phyloP scores from a whole-genome alignment of 2,797 vertebrate species.

The Holocentrus rufus region DNA sequence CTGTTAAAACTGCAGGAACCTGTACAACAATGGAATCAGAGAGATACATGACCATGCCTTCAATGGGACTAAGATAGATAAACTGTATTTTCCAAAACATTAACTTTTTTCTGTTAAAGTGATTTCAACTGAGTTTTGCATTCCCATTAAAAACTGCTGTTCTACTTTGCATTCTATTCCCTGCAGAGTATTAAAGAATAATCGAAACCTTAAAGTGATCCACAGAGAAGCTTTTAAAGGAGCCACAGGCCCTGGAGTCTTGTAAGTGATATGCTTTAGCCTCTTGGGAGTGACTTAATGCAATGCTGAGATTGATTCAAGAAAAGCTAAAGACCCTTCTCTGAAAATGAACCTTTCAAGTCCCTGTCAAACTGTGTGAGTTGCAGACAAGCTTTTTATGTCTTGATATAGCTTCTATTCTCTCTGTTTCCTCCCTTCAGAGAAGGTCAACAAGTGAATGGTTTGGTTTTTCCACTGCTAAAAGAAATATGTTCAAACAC shows the following conservation, averaged over 20 bases:
- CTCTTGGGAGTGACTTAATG: not conserved
- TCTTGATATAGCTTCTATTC: not conserved
- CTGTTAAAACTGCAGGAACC: conserved; percentile 77
- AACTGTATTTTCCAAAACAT: conserved; percentile 78
- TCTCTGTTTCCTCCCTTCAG: not conserved
- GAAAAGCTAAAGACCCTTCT: not conserved
- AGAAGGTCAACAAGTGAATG: not conserved
- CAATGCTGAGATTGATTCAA: not conserved
- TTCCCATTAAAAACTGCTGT: not conserved
- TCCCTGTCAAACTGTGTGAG: not conserved
- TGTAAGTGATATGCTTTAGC: conserved; percentile 79
- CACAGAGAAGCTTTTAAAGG: conserved; percentile 85
- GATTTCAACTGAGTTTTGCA: not conserved
- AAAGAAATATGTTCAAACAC: too few relatives aligned
- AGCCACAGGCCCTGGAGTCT: conserved; percentile 82
- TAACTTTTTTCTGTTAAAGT: conserved; percentile 31
- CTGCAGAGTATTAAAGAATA: conserved; percentile 87
- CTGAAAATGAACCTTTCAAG: not conserved
- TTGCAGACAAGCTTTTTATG: not conserved
- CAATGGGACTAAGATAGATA: conserved; percentile 88
- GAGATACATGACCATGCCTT: conserved; percentile 89
- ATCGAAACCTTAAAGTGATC: conserved; percentile 84
- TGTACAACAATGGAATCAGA: conserved; percentile 91
- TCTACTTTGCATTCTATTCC: conserved; percentile 19
- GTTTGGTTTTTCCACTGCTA: not conserved